Base-by-base conservation (phyloP, 2,113 vertebrate genomes). In the Ptilorrhoa leucosticta region DNA sequence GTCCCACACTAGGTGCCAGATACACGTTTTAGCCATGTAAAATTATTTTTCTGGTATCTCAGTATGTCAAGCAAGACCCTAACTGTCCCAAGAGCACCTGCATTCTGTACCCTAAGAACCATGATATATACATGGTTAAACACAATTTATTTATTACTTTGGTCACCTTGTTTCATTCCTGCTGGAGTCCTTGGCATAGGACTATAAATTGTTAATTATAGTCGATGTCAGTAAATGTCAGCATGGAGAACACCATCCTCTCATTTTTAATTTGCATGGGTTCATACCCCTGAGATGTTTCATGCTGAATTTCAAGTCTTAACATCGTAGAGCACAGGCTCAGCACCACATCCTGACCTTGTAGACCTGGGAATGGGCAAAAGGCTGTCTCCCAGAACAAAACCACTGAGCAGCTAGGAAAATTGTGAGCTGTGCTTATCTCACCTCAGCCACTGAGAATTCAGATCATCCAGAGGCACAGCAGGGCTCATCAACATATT, bases 161-260 rank as follows among this genome's bases (percentile, higher is more conserved):
- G 76, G 76, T 93, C 83, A 89, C 47, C 64, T 86, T 86, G 48
- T 39, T 92, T 81, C 82, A 75, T 68, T 96, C 35, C 68, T 94
- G 18, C 39, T 86, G 47, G 51, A 91, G 24, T 70, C 50, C 39
- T 54, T 63, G 47, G 39, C 45, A 76, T 2, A 54, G 15, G 44
- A 86, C 88, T 60, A 53, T 60, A 90, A 92, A 78, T 75, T 35
- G 10, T 64, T 51, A 68, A 0, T 70, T 89, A 83, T n/a, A n/a
- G n/a, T n/a, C n/a, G n/a, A n/a, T n/a, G n/a, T n/a, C n/a, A n/a
- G n/a, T n/a, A n/a, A n/a, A n/a, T n/a, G n/a, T 80, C 33, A 56
- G 56, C 39, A 71, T 4, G 17, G 37, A 86, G 71, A 92, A 68
- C 24, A 53, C 7, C 31, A 81, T 14, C 44, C 57, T 83, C 68